phyloP scores from a whole-genome alignment of 1,140 invertebrate species.

The Solenopsis invicta region DNA sequence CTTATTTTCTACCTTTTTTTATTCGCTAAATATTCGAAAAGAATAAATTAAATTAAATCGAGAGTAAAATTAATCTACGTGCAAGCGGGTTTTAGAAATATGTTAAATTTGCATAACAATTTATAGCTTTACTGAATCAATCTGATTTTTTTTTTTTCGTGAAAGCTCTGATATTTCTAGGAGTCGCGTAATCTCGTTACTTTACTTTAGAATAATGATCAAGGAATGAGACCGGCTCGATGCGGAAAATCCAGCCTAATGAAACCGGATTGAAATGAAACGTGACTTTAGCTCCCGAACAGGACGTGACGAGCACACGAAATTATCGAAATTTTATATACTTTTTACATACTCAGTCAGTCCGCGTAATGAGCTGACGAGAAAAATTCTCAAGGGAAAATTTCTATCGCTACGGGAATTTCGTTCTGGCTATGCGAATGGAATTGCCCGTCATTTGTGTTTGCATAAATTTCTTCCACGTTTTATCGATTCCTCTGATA shows the following conservation, averaged over 20 bases:
- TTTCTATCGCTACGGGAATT: conserved; percentile 22
- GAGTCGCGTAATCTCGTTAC: conserved; percentile 1
- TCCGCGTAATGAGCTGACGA: conserved; percentile 11
- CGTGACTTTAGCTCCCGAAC: conserved; percentile 26
- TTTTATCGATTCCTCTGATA: background rate
- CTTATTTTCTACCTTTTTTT: too few species aligned
- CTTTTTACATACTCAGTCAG: conserved; percentile 2
- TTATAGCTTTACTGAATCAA: background rate
- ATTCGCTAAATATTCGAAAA: too few species aligned
- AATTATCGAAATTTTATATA: conserved; percentile 43
- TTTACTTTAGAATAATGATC: background rate
- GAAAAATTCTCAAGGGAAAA: conserved; percentile 15
- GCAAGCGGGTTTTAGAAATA: background rate
- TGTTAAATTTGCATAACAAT: background rate
- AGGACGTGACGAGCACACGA: conserved; percentile 23
- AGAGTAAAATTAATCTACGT: too few species aligned
- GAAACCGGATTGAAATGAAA: conserved; percentile 13
- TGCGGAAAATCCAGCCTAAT: conserved; percentile 4
- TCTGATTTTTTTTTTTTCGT: background rate
- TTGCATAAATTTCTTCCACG: background rate
- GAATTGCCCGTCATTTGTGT: conserved; percentile 1
- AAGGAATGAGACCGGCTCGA: background rate
- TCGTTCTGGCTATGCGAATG: conserved; percentile 14
- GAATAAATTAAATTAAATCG: too few species aligned
- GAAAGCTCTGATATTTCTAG: background rate